phyloP scores from a whole-genome alignment of 2,113 vertebrate species.

The Camarhynchus parvulus region DNA sequence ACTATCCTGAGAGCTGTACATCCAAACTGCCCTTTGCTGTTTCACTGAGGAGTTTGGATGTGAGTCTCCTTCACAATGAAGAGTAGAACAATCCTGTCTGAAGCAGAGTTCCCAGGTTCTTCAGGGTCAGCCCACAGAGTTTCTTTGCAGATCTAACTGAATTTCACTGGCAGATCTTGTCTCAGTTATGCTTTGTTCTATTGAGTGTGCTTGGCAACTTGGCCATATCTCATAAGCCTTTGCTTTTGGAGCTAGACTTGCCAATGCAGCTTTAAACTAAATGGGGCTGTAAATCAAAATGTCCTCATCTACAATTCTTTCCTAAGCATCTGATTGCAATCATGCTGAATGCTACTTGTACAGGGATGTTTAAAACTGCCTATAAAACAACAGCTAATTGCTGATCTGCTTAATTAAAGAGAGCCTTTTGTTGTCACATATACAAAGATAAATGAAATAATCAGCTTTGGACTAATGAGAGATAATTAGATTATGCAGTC shows the following conservation, averaged over 20 bases:
- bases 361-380: slow-evolving; percentile 81
- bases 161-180: background rate
- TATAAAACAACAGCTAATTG: slow-evolving; percentile 88
- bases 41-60: background rate
- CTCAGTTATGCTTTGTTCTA: background rate
- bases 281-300: slow-evolving; percentile 78
- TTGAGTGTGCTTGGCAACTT: background rate
- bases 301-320: slow-evolving; percentile 69
- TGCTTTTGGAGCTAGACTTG: slow-evolving; percentile 53
- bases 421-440: slow-evolving; percentile 86
- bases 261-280: slow-evolving; percentile 69
- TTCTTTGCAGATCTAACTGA: background rate
- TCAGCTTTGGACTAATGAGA: slow-evolving; percentile 88
- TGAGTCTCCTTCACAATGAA: background rate
- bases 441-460: slow-evolving; percentile 93
- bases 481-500: slow-evolving; percentile 86
- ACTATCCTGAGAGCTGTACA: background rate
- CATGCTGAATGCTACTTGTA: slow-evolving; percentile 77
- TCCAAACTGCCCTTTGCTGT: background rate
- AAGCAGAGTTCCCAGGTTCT: background rate
- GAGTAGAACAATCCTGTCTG: background rate
- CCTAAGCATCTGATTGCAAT: slow-evolving; percentile 78
- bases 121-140: background rate
- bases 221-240: slow-evolving; percentile 8
- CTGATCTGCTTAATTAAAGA: slow-evolving; percentile 88